These are phyloP conservation scores for Hippocampus abdominalis DNA, from an alignment of 2,113 vertebrate genomes.

Conservation along the genomic window DNA sequence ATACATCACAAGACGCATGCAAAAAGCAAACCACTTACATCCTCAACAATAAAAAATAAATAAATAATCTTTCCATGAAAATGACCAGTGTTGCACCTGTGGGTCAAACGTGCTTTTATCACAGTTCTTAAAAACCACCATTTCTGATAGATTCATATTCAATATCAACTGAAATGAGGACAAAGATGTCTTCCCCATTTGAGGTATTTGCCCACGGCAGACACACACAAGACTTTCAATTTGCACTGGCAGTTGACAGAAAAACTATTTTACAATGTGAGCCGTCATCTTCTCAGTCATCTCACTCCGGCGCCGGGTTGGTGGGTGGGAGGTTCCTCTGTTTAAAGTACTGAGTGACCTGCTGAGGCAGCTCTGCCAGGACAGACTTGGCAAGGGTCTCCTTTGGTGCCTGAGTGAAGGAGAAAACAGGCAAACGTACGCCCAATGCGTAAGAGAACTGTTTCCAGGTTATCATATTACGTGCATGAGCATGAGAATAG, in stretches of 20 bases:
- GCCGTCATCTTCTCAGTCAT: background rate
- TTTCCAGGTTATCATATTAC: background rate
- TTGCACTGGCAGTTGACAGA: slow-evolving; percentile 26
- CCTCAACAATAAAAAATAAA: background rate
- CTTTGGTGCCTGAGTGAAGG: slow-evolving; percentile 83
- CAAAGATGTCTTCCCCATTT: slow-evolving; percentile 18
- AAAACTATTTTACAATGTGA: slow-evolving; percentile 36
- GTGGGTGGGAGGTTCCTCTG: slow-evolving; percentile 88
- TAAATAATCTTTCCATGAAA: slow-evolving; percentile 7
- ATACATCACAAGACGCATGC: slow-evolving; percentile 53
- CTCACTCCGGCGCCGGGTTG: slow-evolving; percentile 80
- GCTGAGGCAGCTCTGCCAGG: slow-evolving; percentile 93
- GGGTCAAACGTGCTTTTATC: slow-evolving; percentile 21
- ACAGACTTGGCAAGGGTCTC: slow-evolving; percentile 96
- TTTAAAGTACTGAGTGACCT: slow-evolving; percentile 98
- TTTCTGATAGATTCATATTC: slow-evolving; percentile 33
- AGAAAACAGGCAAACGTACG: background rate
- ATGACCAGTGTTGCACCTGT: slow-evolving; percentile 19
- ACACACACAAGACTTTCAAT: slow-evolving; percentile 32
- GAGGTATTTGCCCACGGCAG: slow-evolving; percentile 26
- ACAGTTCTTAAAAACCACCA: slow-evolving; percentile 17
- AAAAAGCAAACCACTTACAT: slow-evolving; percentile 30
- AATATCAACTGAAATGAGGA: slow-evolving; percentile 19
- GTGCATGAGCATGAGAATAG: too few species aligned
- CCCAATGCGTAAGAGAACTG: background rate